Base-by-base conservation (phyloP, 2,113 vertebrate species). In the Lanius ludovicianus region DNA sequence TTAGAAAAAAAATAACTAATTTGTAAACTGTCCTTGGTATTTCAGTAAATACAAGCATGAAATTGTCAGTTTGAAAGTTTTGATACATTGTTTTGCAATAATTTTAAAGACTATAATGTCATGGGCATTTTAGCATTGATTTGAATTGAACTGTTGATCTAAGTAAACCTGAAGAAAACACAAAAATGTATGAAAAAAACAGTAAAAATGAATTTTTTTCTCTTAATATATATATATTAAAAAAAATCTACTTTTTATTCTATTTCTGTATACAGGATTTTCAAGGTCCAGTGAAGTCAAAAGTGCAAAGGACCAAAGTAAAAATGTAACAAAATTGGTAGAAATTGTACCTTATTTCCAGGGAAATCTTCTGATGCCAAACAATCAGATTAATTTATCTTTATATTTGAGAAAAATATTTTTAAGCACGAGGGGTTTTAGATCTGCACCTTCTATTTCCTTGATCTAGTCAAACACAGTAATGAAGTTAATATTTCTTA, bases 11-110 rank as follows among this genome's bases (percentile, higher is more conserved):
- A 16, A 4, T 2, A 23, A 80, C 59, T 94, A 4, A 62, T 90
- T 95, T 95, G 19, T 93, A 77, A 96, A 86, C 8, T 94, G 10
- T n/a, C 64, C 15, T 93, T 56, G 68, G 35, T 85, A 87, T 93
- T 94, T 95, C 57, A 94, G 79, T 85, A 88, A 80, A 85, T 52
- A 37, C 1, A 35, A 64, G 13, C 24, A 67, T 37, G 67, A 63
- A 78, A 28, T 35, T 53, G 11, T 41, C 5, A 47, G 21, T 81
- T 93, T 18, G 23, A 69, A 77, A 77, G 6, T 2, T 60, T 41
- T 67, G 13, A 50, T 69, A 15, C 3, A n/a, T n/a, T 27, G 8
- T 37, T 87, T 49, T 64, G 8, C n/a, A 83, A 47, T 75, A 79
- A 57, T 71, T 60, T 84, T 12, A 67, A 82, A 83, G 21, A 33